A percentile compares a stretch with the other conserved stretches of the same genome.
These are phyloP conservation scores for Apamea crenata DNA, from an alignment of 2,888 invertebrate species.

Conservation along the genomic window DNA sequence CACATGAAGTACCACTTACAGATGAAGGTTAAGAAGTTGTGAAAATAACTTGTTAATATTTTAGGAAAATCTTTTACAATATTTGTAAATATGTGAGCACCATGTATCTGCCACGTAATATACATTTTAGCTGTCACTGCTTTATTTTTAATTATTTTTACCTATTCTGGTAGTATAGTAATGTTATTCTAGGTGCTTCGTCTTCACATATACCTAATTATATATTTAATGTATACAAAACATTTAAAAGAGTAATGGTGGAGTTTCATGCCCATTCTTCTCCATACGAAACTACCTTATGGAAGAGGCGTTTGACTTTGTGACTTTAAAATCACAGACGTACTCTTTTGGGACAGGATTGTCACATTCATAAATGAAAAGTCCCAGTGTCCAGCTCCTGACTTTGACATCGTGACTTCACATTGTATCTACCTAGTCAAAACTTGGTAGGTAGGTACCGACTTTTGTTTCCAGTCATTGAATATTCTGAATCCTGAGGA, in stretches of 20 bases:
- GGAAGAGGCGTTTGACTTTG: not conserved
- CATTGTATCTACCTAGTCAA: not conserved
- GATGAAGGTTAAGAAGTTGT: slow-evolving; percentile 18
- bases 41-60: not conserved
- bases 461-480: slow-evolving; percentile 4
- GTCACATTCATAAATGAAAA: not conserved
- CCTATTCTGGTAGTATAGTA: not conserved
- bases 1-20: slow-evolving; percentile 19
- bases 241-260: not conserved
- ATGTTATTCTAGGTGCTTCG: not conserved
- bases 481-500: slow-evolving; percentile 7
- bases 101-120: too few species aligned
- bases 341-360: not conserved
- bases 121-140: too few species aligned
- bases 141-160: too few species aligned
- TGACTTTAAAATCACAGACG: not conserved
- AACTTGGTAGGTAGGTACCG: not conserved
- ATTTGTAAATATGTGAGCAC: not conserved
- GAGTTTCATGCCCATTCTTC: not conserved
- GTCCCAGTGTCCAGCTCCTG: too few species aligned
- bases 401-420: not conserved
- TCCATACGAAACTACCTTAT: too few species aligned
- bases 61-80: not conserved
- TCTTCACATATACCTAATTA: not conserved
- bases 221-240: not conserved